Evolutionary conservation across 1,140 invertebrate genomes (phyloP).

Genomic region (Cyrtorhinus lividipennis): DNA sequence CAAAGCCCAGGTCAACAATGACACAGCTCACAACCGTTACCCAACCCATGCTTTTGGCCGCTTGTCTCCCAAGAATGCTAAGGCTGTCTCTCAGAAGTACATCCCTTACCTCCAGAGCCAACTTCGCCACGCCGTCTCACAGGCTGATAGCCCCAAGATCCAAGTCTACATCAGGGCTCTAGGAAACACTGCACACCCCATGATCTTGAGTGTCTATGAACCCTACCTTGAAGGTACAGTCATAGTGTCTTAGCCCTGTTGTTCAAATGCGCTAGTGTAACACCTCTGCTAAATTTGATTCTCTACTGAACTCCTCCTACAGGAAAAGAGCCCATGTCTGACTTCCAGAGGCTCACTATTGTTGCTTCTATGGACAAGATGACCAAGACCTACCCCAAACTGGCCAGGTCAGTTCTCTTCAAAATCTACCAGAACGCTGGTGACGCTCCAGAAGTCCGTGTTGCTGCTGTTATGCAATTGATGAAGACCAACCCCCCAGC

Average conservation of each 20-base stretch:
- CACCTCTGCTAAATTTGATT: too few relatives aligned
- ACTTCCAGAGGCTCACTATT: constrained; percentile 45
- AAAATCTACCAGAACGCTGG: constrained; percentile 47
- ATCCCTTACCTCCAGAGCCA: constrained; percentile 39
- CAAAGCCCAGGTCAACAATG: constrained; percentile 38
- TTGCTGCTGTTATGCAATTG: constrained; percentile 41
- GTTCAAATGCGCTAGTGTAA: too few relatives aligned
- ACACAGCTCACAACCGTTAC: constrained; percentile 40
- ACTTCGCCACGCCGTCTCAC: constrained; percentile 36
- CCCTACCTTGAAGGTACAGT: constrained; percentile 45
- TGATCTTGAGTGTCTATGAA: constrained; percentile 41
- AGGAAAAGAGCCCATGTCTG: constrained; percentile 35
- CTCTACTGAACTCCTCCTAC: too few relatives aligned
- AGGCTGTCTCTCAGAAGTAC: constrained; percentile 37
- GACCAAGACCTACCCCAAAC: constrained; percentile 32
- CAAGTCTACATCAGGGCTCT: constrained; percentile 45
- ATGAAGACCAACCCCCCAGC: constrained; percentile 41
- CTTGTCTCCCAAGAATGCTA: constrained; percentile 32
- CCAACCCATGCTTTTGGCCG: constrained; percentile 44
- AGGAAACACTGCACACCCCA: constrained; percentile 42
- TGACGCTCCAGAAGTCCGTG: constrained; percentile 46
- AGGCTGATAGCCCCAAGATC: constrained; percentile 36
- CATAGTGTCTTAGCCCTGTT: background rate
- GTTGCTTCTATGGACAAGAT: constrained; percentile 38
- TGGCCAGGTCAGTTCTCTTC: constrained; percentile 39